phyloP scores from a whole-genome alignment of 1,140 invertebrate species.

The Drosophila arawakana region DNA sequence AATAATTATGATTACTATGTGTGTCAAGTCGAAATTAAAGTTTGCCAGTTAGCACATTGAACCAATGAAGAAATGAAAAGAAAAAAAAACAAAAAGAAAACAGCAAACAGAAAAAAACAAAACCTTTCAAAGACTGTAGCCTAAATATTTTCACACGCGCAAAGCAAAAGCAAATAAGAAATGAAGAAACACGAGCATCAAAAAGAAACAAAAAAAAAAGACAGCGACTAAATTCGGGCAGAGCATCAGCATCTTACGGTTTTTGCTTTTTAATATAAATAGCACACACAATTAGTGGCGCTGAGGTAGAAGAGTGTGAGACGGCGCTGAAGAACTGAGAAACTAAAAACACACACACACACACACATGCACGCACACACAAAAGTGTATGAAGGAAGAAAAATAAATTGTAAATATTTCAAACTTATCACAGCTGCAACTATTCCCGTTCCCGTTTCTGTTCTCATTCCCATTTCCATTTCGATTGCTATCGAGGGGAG shows the following conservation, averaged over 20 bases:
- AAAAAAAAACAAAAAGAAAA: slow-evolving; percentile 24
- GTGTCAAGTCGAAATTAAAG: slow-evolving; percentile 70
- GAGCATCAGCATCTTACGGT: slow-evolving; percentile 51
- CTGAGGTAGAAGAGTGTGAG: slow-evolving; percentile 46
- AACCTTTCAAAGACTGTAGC: slow-evolving; percentile 58
- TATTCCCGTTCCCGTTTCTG: slow-evolving; percentile 3
- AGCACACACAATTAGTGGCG: slow-evolving; percentile 72
- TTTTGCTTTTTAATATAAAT: slow-evolving; percentile 67
- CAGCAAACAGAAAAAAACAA: slow-evolving; percentile 35
- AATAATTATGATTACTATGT: slow-evolving; percentile 72
- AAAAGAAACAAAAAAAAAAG: neutral
- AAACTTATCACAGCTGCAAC: slow-evolving; percentile 58
- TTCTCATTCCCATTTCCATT: neutral
- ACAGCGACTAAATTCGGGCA: slow-evolving; percentile 52
- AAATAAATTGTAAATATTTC: slow-evolving; percentile 65
- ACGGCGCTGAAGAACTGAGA: slow-evolving; percentile 9
- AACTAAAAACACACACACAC: neutral
- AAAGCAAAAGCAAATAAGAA: slow-evolving; percentile 37
- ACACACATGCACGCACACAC: neutral
- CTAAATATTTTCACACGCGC: slow-evolving; percentile 79
- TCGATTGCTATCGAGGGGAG: slow-evolving; percentile 35
- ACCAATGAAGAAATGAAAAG: slow-evolving; percentile 35
- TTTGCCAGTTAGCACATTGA: slow-evolving; percentile 69
- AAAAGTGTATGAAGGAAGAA: slow-evolving; percentile 3
- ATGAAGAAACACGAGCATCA: slow-evolving; percentile 14